Evolutionary conservation across 2,888 invertebrate genomes (phyloP), one percentile per base, ranked within the genome.

Genomic region (Leptopilina myrica): DNA sequence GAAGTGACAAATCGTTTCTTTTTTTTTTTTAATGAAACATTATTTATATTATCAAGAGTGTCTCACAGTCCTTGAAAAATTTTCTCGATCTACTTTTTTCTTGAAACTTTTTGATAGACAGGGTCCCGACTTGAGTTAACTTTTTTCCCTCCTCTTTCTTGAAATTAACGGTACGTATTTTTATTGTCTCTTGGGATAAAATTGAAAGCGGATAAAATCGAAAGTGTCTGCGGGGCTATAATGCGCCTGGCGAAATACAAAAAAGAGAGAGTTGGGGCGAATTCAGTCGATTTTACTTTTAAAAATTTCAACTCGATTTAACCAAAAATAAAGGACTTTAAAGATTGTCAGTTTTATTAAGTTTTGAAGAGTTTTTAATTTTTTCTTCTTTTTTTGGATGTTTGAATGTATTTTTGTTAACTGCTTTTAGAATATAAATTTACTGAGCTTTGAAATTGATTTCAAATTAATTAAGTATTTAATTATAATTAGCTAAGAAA

Each of bases 171-270:
- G 82, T 49, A 49, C 49, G 11, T 85, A 86, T 43, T 33, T 33
- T 84, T 81, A 79, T 76, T 56, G 59, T 40, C n/a, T 56, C 56
- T 62, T 49, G 49, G 33, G 26, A 40, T 73, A 73, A 73, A 73
- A 73, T n/a, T 73, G 56, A 73, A 73, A 73, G 56, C 62, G 66
- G 79, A 79, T 87, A 87, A 87, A 87, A 87, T 86, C 86, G 87
- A 87, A 87, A 87, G 87, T 87, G 87, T 84, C 82, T 83, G 87
- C 46, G 12, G 49, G 12, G 49, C 49, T 49, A 49, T 49, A 43
- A 49, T 86, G 86, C 86, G 82, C 81, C 82, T 75, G 76, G 80
- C n/a, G 62, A 59, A 64, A 59, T 9, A 53, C 53, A 73, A 73
- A 73, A 73, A 73, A 65, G 83, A 79, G 84, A 84, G 84, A 82